Evolutionary conservation across 2,797 vertebrate species (phyloP), one percentile per base, ranked within the genome.

Genomic region (Smutsia temminckii): DNA sequence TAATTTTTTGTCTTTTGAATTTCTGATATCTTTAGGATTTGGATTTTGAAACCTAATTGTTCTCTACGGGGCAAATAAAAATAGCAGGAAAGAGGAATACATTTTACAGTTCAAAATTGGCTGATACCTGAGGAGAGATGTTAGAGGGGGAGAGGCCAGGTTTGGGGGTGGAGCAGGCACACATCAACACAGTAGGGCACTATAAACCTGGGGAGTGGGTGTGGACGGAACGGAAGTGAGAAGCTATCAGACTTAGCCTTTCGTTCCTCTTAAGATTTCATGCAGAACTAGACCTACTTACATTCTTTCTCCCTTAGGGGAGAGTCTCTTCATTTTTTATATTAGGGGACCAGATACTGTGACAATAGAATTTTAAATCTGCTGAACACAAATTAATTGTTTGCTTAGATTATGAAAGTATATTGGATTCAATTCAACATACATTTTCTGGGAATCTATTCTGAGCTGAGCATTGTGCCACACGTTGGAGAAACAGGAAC

Each of bases 331-430:
- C 14, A 92, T 78, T 95, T 81, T 16, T 4, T 69, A 2, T 57
- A 12, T 40, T 40, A 59, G 46, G 46, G 49, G 34, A 89, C 25
- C 25, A 27, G 53, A 64, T 80, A 78, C 3, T 21, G 11, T 32
- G 17, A 80, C n/a, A 77, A 40, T 29, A 69, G 69, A 74, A 72
- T 84, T 53, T 17, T n/a, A 29, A 81, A 40, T 89, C 32, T 59
- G 5, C 20, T 93, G 69, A 74, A 42, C 68, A 85, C n/a, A 90
- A 10, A 78, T 87, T 88, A 37, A 37, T 94, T 95, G 93, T 68
- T 78, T 88, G n/a, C 32, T 74, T 85, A 4, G 25, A 23, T 64
- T 57, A n/a, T 40, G 32, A 59, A 18, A 16, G 29, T 42, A n/a
- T 80, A 40, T 55, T 93, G 18, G 68, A 84, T 84, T 85, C 5